Percentiles rank a stretch among this genome's conserved stretches.
Conservation (phyloP, 2,888 invertebrate genomes). For the Phengaris arion region DNA sequence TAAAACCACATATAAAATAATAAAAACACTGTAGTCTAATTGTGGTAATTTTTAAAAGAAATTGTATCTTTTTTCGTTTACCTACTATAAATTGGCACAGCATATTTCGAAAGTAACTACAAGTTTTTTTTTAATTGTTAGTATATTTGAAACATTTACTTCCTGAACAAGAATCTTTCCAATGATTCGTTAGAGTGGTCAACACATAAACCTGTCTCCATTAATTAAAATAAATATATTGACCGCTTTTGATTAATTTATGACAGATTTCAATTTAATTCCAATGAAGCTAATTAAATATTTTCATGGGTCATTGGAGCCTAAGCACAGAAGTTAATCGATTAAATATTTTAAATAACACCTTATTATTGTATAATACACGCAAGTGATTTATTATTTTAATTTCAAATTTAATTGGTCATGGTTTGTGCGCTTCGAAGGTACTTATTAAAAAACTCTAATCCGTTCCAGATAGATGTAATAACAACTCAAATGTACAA, state of each 20-base stretch:
- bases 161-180: too few species aligned
- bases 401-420: background rate
- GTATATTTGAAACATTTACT: too few species aligned
- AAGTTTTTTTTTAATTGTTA: too few species aligned
- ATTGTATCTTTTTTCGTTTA: too few species aligned
- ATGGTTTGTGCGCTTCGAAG: background rate
- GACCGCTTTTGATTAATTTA: background rate
- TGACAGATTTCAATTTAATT: background rate
- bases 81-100: too few species aligned
- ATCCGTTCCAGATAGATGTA: background rate
- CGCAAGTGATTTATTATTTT: background rate
- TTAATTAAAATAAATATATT: background rate
- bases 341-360: conserved; percentile 3
- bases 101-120: too few species aligned
- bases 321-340: conserved; percentile 2
- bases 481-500: too few species aligned
- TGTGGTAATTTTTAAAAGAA: too few species aligned
- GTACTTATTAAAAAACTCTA: background rate
- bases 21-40: too few species aligned
- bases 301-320: background rate
- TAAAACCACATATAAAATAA: too few species aligned
- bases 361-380: background rate
- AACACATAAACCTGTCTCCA: too few species aligned
- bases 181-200: too few species aligned
- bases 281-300: background rate